phyloP scores from a whole-genome alignment of 2,113 vertebrate species.

The Egretta garzetta region DNA sequence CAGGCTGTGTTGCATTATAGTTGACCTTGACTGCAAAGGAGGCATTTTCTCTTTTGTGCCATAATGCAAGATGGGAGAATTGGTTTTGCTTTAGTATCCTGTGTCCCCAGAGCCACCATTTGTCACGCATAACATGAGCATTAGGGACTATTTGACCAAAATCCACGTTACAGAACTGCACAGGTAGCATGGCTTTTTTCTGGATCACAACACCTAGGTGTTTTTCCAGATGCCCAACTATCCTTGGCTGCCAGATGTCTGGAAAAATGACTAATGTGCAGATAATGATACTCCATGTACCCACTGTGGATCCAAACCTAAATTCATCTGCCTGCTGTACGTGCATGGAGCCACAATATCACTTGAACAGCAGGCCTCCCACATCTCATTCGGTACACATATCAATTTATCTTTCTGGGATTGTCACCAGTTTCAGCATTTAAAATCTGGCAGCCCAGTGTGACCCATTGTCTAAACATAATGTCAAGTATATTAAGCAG shows the following conservation, averaged over 20 bases:
- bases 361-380: neutral
- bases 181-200: neutral
- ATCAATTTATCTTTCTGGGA: neutral
- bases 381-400: neutral
- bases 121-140: neutral
- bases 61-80: accelerated
- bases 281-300: neutral
- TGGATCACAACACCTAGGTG: neutral
- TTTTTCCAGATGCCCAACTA: neutral
- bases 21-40: neutral
- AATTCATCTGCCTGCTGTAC: neutral
- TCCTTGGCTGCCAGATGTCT: neutral
- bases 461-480: neutral
- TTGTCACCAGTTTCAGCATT: neutral
- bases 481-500: neutral
- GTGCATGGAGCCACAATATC: neutral
- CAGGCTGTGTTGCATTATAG: neutral
- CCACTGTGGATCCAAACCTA: neutral
- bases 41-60: neutral
- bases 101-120: neutral
- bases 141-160: neutral
- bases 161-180: neutral
- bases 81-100: neutral
- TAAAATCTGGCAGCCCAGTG: neutral
- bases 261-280: neutral